Evolutionary conservation across 2,797 vertebrate genomes (phyloP), one percentile per base, ranked within the genome.

Genomic region (Melanotaenia boesemani): DNA sequence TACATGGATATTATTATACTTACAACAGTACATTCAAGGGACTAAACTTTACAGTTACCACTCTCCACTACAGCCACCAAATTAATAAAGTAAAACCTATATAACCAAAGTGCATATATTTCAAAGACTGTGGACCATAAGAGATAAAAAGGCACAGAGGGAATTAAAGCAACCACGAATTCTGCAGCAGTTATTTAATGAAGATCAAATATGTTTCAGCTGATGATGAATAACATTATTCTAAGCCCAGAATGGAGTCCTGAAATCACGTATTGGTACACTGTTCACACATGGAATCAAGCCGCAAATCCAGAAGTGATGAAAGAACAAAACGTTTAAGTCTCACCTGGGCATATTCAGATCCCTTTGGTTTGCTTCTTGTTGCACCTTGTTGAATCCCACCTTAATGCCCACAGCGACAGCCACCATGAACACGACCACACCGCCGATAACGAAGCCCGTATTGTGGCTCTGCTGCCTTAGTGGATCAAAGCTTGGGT

Each of bases 331-430:
- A 9, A 24, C 12, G 15, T 22, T 11, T 20, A 20, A 65, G 50
- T 20, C 72, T 93, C 84, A 97, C 97, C 97, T 96, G 88, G 97
- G 96, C 94, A 97, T 96, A 54, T 97, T 96, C 88, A 98, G 95
- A 78, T 97, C 96, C 80, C 96, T 92, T 64, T 96, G 95, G 65
- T 95, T 93, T 63, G 96, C 96, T 63, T 96, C 95, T 15, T 96
- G 95, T 13, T 97, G 97, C 61, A 97, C 96, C 90, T 98, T 98
- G 93, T 97, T 96, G 93, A 98, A 98, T 39, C 95, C 95, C 90
- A 98, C 95, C 86, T 97, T 97, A 83, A 96, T 95, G 61, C 96
- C 96, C 41, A 97, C 95, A 4, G 95, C 96, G 34, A 97, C 96
- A 0, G 95, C 97, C 72, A 97, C 94, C 83, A 97, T 97, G 88